These are phyloP conservation scores for Beris chalybata DNA, from an alignment of 2,888 invertebrate species.

Conservation along the genomic window DNA sequence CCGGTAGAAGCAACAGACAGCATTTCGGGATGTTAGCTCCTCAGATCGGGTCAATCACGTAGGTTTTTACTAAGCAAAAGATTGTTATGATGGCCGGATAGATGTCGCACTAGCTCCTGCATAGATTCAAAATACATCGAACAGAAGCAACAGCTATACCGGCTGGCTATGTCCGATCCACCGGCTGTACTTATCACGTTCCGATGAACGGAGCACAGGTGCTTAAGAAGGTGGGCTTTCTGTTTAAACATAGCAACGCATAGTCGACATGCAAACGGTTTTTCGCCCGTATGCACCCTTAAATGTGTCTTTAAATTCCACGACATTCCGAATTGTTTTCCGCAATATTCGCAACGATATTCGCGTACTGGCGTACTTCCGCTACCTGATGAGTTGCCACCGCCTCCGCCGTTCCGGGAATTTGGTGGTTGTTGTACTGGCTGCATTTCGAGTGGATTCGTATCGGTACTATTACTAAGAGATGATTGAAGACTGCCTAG, in stretches of 20 bases:
- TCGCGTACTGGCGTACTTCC: constrained; percentile 70
- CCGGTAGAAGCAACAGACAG: background rate
- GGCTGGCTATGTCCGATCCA: constrained; percentile 74
- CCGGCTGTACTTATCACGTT: constrained; percentile 72
- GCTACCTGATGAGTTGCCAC: constrained; percentile 42
- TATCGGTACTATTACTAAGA: constrained; percentile 40
- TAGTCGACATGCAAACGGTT: constrained; percentile 84
- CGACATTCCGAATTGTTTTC: constrained; percentile 90
- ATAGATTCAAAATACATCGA: constrained; percentile 82
- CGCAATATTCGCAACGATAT: constrained; percentile 86
- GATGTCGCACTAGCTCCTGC: constrained; percentile 82
- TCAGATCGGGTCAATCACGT: constrained; percentile 63
- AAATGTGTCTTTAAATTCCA: constrained; percentile 90
- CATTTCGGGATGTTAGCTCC: constrained; percentile 5
- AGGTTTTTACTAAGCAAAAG: constrained; percentile 84
- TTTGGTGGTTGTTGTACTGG: constrained; percentile 38
- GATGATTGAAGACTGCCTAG: constrained; percentile 35
- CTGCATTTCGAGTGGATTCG: constrained; percentile 39
- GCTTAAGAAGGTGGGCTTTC: constrained; percentile 84
- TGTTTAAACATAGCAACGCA: constrained; percentile 93
- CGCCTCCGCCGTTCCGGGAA: constrained; percentile 28
- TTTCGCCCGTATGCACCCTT: constrained; percentile 85
- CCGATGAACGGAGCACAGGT: constrained; percentile 85
- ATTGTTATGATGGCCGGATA: constrained; percentile 87
- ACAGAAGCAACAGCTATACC: constrained; percentile 87